phyloP scores from a whole-genome alignment of 1,140 invertebrate genomes.

The Aphelenchoides besseyi region DNA sequence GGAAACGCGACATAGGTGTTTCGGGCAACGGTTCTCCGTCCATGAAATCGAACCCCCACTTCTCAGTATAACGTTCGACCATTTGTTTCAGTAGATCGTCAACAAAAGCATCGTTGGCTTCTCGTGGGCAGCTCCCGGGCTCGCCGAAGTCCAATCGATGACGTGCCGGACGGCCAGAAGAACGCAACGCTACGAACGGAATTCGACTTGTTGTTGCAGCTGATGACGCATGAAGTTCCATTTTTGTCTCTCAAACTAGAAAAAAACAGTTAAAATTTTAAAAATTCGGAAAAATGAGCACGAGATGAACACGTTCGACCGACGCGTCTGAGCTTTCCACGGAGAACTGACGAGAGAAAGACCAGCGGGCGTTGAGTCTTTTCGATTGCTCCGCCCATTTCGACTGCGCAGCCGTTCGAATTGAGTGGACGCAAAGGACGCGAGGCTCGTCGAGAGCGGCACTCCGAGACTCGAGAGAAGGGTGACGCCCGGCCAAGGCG shows the following conservation, averaged over 20 bases:
- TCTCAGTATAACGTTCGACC: background rate
- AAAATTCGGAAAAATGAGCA: background rate
- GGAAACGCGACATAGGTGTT: constrained; percentile 4
- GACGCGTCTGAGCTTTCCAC: background rate
- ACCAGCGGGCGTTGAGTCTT: background rate
- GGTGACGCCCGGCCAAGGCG: constrained; percentile 18
- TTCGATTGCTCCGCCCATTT: constrained; percentile 2
- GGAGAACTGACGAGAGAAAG: background rate
- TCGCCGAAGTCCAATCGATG: background rate
- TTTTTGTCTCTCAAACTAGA: no score
- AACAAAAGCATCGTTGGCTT: constrained; percentile 5
- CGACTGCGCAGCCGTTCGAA: background rate
- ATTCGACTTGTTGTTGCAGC: background rate
- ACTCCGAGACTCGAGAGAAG: background rate
- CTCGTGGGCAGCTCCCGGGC: background rate
- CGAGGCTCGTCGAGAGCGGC: background rate
- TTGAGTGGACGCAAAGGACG: background rate
- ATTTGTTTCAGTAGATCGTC: background rate
- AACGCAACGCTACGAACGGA: background rate
- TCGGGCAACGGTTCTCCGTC: background rate
- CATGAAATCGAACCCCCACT: constrained; percentile 21
- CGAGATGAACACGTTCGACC: background rate
- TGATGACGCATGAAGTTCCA: background rate
- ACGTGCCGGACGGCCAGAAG: background rate
- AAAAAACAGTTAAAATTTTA: background rate